Percentiles rank a stretch among this genome's conserved stretches.
Evolutionary conservation across 2,888 invertebrate species (phyloP).

Genomic region (Osedax fenrisi): DNA sequence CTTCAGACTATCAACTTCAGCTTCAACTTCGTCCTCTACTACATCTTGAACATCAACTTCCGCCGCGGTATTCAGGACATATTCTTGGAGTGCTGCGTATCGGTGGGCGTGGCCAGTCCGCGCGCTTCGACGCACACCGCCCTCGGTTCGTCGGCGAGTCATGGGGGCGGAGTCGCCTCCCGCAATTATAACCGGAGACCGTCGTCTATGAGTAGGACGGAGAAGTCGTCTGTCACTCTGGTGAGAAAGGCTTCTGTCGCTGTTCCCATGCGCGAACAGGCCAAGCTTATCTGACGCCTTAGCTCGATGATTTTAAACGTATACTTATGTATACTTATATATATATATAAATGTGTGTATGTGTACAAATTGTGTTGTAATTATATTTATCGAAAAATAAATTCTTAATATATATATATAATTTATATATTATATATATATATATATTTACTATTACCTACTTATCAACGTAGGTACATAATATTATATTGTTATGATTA

Average conservation of each 20-base stretch:
- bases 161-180: neutral
- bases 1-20: slow-evolving; percentile 35
- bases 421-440: no score
- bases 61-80: slow-evolving; percentile 31
- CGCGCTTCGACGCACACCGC: neutral
- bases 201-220: neutral
- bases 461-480: no score
- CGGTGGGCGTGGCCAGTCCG: neutral
- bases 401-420: no score
- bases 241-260: no score
- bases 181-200: neutral
- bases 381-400: no score
- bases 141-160: neutral
- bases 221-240: no score
- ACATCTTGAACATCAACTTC: slow-evolving; percentile 34
- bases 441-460: no score
- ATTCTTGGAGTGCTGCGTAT: slow-evolving; percentile 22
- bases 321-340: no score
- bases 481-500: no score
- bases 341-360: no score
- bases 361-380: no score
- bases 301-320: no score
- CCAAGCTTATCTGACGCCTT: neutral
- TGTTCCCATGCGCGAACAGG: neutral
- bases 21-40: slow-evolving; percentile 35